These are phyloP conservation scores for Arion vulgaris DNA, from an alignment of 1,140 invertebrate species.

Conservation along the genomic window DNA sequence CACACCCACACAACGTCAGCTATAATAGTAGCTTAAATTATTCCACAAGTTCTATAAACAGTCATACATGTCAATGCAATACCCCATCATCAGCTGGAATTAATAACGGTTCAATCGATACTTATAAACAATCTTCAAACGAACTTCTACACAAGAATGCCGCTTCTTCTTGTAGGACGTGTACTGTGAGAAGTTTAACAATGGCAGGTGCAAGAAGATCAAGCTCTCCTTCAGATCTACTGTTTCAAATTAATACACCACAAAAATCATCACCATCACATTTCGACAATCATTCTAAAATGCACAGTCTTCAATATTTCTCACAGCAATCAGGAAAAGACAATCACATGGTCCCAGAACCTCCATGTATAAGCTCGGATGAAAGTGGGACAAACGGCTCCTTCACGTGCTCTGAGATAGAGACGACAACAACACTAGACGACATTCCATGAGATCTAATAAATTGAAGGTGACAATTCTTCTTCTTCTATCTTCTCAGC, in stretches of 20 bases:
- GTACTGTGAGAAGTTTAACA: constrained; percentile 81
- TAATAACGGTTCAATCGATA: background rate
- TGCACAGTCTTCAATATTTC: constrained; percentile 76
- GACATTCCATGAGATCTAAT: no score
- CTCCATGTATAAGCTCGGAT: constrained; percentile 85
- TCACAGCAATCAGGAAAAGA: constrained; percentile 70
- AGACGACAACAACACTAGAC: constrained; percentile 82
- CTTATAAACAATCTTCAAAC: background rate
- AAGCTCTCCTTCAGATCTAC: constrained; percentile 83
- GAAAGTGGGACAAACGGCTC: constrained; percentile 94
- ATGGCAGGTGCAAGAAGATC: constrained; percentile 93
- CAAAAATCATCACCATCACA: constrained; percentile 88
- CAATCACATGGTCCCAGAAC: constrained; percentile 68
- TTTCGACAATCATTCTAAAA: constrained; percentile 77
- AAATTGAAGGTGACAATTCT: no score
- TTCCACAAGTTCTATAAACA: constrained; percentile 42
- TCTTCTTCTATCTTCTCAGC: no score
- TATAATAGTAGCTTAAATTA: constrained; percentile 37
- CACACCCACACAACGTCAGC: constrained; percentile 13
- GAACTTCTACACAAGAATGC: constrained; percentile 31
- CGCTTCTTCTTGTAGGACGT: constrained; percentile 5
- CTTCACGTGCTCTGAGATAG: constrained; percentile 97
- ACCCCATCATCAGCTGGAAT: constrained; percentile 41
- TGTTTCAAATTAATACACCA: constrained; percentile 92
- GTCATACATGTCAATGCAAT: constrained; percentile 45